These are phyloP conservation scores for Siderastrea radians DNA, from an alignment of 92 coral and sea anemone genomes.

Conservation along the genomic window DNA sequence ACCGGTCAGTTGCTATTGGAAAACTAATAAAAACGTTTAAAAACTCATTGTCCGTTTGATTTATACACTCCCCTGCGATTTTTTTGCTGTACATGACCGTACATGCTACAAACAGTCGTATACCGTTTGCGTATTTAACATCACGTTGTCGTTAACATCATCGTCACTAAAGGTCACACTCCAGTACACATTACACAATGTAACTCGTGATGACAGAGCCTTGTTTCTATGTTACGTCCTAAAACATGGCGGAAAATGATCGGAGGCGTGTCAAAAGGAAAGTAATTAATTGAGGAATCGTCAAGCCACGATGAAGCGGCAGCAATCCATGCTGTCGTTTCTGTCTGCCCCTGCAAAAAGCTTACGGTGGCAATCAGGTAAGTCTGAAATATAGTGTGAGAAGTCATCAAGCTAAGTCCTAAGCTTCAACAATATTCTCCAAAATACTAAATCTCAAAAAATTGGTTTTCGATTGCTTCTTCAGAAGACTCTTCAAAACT, in stretches of 20 bases:
- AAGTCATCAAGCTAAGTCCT: too few species aligned
- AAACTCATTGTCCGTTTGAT: not conserved
- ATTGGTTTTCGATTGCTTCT: too few species aligned
- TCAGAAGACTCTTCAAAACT: too few species aligned
- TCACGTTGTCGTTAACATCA: not conserved
- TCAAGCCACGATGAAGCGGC: not conserved
- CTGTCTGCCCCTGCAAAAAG: not conserved
- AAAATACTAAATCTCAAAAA: too few species aligned
- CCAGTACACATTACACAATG: not conserved
- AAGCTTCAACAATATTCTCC: too few species aligned
- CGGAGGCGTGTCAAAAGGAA: not conserved
- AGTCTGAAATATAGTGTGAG: too few species aligned
- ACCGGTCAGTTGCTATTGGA: not conserved
- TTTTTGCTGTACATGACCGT: not conserved
- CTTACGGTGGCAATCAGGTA: not conserved
- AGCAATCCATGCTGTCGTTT: not conserved
- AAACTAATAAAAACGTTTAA: conserved; percentile 4
- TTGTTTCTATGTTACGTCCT: conserved; percentile 1
- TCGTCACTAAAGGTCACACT: conserved; percentile 9
- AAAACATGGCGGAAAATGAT: not conserved
- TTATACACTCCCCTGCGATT: conserved; percentile 4
- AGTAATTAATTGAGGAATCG: not conserved
- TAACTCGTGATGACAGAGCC: not conserved
- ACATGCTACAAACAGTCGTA: not conserved
- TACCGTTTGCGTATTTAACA: not conserved